These are phyloP conservation scores for Taenaris catops DNA, from an alignment of 2,888 invertebrate genomes.

Conservation along the genomic window DNA sequence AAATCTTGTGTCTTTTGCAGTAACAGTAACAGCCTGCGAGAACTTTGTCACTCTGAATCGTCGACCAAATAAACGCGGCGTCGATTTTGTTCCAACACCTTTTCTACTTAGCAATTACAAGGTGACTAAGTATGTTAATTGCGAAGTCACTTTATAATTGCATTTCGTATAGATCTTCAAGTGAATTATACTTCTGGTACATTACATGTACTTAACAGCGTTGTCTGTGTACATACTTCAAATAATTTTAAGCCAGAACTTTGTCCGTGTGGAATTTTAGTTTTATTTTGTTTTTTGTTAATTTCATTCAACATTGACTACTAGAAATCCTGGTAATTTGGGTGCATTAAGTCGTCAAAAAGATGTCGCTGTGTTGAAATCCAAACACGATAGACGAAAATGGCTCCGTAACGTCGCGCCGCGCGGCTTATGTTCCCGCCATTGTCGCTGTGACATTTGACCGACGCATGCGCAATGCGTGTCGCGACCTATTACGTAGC, in stretches of 20 bases:
- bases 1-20: slow-evolving; percentile 29
- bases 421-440: slow-evolving; percentile 32
- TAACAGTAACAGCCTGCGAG: slow-evolving; percentile 33
- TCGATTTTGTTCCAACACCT: slow-evolving; percentile 71
- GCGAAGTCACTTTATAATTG: slow-evolving; percentile 54
- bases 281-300: too few relatives aligned
- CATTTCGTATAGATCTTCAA: too few relatives aligned
- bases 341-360: not conserved
- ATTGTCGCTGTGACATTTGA: slow-evolving; percentile 65
- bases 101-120: slow-evolving; percentile 73
- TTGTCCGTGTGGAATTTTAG: too few relatives aligned
- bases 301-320: too few relatives aligned
- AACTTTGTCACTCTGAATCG: slow-evolving; percentile 44
- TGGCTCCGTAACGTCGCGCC: slow-evolving; percentile 22
- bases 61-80: slow-evolving; percentile 42
- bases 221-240: too few relatives aligned
- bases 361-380: slow-evolving; percentile 7
- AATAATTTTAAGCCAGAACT: too few relatives aligned
- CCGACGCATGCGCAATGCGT: slow-evolving; percentile 64
- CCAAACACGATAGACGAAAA: slow-evolving; percentile 21
- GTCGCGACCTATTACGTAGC: slow-evolving; percentile 54
- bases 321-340: too few relatives aligned
- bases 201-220: too few relatives aligned
- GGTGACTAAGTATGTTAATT: slow-evolving; percentile 40
- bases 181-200: too few relatives aligned